Percentiles rank a stretch among this genome's conserved stretches.
Evolutionary conservation across 1,140 invertebrate species (phyloP).

Genomic region (Monomorium pharaonis): DNA sequence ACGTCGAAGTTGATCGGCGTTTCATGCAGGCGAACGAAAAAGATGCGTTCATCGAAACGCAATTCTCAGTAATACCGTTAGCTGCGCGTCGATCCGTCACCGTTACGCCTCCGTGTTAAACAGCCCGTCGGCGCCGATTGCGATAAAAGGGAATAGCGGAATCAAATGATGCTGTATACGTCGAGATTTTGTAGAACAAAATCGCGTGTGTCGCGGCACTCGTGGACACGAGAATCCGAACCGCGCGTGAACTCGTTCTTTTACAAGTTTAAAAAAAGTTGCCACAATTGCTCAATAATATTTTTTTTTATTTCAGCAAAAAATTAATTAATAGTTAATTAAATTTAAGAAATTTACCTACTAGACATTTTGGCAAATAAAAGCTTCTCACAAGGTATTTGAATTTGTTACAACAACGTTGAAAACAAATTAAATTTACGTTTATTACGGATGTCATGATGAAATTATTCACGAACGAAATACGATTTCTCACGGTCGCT

Average conservation of each 20-base stretch:
- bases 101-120: constrained; percentile 20
- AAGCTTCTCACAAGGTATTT: not conserved
- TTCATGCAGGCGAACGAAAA: constrained; percentile 16
- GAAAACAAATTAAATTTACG: constrained; percentile 20
- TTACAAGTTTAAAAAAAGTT: not conserved
- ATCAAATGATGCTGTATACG: constrained; percentile 9
- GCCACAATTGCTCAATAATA: not conserved
- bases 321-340: not conserved
- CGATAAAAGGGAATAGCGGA: constrained; percentile 14
- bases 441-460: constrained; percentile 11
- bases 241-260: not conserved
- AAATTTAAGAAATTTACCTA: not conserved
- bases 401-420: not conserved
- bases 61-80: constrained; percentile 43
- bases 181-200: not conserved
- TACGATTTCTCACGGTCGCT: not conserved
- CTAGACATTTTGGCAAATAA: not conserved
- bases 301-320: not conserved
- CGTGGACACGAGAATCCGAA: not conserved
- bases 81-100: constrained; percentile 23
- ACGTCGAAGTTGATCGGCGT: constrained; percentile 10
- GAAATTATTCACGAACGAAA: not conserved
- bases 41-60: constrained; percentile 43
- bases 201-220: not conserved
- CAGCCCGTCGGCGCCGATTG: not conserved